phyloP scores from a whole-genome alignment of 2,113 vertebrate genomes.

The Tupaia tana region DNA sequence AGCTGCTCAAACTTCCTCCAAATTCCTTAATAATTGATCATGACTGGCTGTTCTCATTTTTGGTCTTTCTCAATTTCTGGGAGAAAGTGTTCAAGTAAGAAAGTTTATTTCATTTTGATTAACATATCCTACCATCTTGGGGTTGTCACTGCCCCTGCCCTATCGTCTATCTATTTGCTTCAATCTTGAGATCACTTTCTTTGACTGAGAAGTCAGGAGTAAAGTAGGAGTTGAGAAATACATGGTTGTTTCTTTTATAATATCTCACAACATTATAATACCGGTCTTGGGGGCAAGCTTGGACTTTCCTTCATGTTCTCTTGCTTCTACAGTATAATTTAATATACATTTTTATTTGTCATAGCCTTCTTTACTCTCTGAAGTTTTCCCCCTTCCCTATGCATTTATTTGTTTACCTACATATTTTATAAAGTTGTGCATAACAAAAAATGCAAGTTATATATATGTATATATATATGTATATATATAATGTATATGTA shows the following conservation, averaged over 20 bases:
- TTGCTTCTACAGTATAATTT: background rate
- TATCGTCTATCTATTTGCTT: background rate
- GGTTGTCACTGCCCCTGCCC: background rate
- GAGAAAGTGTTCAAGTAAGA: background rate
- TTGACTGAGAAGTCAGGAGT: background rate
- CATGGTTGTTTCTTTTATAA: background rate
- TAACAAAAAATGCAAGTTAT: no score
- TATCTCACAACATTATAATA: background rate
- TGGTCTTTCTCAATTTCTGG: background rate
- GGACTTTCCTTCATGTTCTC: background rate
- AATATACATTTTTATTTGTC: background rate
- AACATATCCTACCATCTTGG: background rate
- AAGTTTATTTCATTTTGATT: background rate
- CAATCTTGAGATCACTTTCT: background rate
- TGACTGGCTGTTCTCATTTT: background rate
- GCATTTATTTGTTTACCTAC: no score
- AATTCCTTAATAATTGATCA: background rate
- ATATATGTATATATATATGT: no score
- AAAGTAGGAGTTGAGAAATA: background rate
- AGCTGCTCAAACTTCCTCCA: background rate
- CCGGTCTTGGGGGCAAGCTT: background rate
- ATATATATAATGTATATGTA: no score
- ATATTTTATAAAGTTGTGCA: no score
- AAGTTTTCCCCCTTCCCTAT: background rate
- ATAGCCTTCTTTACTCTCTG: background rate